phyloP scores from a whole-genome alignment of 2,113 vertebrate species.

The Stigmatopora argus region DNA sequence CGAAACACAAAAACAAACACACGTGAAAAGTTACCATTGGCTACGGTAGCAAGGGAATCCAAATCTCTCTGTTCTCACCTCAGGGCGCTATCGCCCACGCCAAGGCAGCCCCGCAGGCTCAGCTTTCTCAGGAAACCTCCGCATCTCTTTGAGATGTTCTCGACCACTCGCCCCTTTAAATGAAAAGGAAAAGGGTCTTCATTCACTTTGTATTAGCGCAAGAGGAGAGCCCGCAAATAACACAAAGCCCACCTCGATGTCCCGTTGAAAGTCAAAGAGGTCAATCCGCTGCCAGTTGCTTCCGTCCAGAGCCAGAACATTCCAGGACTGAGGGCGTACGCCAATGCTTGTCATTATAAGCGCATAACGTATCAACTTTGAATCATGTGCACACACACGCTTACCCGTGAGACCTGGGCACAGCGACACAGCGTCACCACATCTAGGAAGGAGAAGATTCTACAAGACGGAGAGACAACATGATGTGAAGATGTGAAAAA shows the following conservation, averaged over 20 bases:
- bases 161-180: conserved; percentile 89
- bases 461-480: conserved; percentile 69
- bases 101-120: conserved; percentile 88
- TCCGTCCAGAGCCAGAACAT: conserved; percentile 94
- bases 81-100: conserved; percentile 93
- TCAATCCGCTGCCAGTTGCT: conserved; percentile 99
- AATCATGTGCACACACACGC: conserved; percentile 42
- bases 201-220: background rate
- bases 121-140: conserved; percentile 93
- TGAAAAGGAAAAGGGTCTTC: conserved; percentile 4
- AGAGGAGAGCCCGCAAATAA: background rate
- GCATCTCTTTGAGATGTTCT: conserved; percentile 99
- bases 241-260: conserved; percentile 85
- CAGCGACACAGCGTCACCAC: conserved; percentile 98
- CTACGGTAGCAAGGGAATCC: background rate
- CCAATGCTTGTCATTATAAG: conserved; percentile 17
- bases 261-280: conserved; percentile 98
- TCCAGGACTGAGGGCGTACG: conserved; percentile 81
- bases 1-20: background rate
- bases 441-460: conserved; percentile 99
- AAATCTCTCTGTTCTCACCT: conserved; percentile 68
- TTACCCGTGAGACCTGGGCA: conserved; percentile 98
- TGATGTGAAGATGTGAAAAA: conserved; percentile 40
- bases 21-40: background rate
- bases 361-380: background rate